phyloP scores from a whole-genome alignment of 2,113 vertebrate species.

The cattle (Bos taurus) region DNA sequence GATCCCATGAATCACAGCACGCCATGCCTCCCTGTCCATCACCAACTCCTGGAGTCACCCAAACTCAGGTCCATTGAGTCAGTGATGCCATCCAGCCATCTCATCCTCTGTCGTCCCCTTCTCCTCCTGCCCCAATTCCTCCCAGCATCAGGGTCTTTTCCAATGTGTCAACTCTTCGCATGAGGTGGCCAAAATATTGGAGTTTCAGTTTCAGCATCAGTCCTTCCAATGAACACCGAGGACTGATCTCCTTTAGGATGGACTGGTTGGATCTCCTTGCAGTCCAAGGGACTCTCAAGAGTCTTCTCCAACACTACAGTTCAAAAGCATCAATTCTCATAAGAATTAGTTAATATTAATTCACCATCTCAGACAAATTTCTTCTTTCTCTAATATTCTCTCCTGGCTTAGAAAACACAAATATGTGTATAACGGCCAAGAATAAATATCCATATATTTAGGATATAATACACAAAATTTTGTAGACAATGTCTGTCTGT shows the following conservation, averaged over 20 bases:
- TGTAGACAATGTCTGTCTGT: slow-evolving; percentile 23
- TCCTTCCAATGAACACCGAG: neutral
- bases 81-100: neutral
- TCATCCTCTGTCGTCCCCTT: neutral
- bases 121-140: neutral
- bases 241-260: neutral
- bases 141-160: neutral
- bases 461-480: slow-evolving; percentile 19
- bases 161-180: neutral
- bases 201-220: neutral
- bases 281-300: neutral
- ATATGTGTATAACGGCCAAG: neutral
- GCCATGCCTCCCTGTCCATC: neutral
- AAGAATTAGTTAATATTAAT: slow-evolving; percentile 20
- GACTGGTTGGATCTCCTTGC: neutral
- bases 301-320: neutral
- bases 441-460: slow-evolving; percentile 11
- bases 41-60: neutral
- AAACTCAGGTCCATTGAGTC: neutral
- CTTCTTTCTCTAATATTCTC: neutral
- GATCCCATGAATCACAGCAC: accelerated
- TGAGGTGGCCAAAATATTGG: neutral
- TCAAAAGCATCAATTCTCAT: neutral
- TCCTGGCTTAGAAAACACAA: neutral
- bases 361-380: neutral